These are phyloP conservation scores for Lemur catta DNA, from an alignment of 2,797 vertebrate species.

Conservation along the genomic window DNA sequence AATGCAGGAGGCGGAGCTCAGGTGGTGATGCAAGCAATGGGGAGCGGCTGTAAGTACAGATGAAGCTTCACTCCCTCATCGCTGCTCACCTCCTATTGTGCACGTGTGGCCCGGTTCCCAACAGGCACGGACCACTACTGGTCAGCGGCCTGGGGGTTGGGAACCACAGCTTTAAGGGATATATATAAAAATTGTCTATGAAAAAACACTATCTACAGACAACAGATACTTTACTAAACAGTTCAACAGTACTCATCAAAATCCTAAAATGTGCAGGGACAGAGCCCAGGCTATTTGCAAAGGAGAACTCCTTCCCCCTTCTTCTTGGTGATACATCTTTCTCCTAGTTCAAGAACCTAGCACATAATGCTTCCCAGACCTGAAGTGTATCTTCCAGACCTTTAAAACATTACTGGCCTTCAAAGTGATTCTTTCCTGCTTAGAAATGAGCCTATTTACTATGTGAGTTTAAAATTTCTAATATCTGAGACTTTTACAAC, in stretches of 20 bases:
- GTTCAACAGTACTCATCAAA: not conserved
- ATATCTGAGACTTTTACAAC: constrained; percentile 25
- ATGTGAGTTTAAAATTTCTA: not conserved
- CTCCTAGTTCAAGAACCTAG: not conserved
- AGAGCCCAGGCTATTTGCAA: not conserved
- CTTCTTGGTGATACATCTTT: not conserved
- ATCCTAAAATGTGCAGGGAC: not conserved
- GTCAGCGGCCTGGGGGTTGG: no score
- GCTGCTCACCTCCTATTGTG: no score
- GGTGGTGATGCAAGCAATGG: no score
- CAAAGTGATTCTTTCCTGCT: not conserved
- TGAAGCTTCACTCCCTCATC: no score
- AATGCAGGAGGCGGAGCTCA: no score
- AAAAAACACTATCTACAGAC: not conserved
- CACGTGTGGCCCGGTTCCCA: no score
- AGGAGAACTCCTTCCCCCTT: not conserved
- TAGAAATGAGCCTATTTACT: not conserved
- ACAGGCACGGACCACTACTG: no score
- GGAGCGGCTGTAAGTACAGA: no score
- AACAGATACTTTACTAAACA: not conserved
- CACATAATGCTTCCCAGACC: not conserved
- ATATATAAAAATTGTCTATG: not conserved
- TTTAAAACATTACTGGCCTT: not conserved
- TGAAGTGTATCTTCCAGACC: not conserved
- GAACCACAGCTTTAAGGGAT: not conserved